A percentile compares a stretch with the other conserved stretches of the same genome.
Evolutionary conservation across 1,140 invertebrate genomes (phyloP).

Genomic region (Ladona fulva): DNA sequence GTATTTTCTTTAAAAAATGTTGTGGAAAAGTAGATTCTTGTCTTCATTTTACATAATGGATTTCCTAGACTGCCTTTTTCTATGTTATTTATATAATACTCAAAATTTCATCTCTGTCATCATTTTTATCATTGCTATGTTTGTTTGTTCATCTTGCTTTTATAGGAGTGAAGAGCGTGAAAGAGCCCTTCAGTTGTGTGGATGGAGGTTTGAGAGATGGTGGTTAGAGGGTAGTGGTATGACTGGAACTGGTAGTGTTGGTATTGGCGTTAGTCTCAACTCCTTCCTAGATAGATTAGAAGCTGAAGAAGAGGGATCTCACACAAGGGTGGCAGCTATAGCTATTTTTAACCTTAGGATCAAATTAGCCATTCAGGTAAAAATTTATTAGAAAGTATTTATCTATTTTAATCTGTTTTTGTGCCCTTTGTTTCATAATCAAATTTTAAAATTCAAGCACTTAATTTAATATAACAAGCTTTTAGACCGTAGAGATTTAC

Average conservation of each 20-base stretch:
- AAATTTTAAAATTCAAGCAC: too few relatives aligned
- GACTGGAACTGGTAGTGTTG: background rate
- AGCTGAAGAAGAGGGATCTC: conserved; percentile 39
- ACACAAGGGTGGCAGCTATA: conserved; percentile 78
- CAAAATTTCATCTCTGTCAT: too few relatives aligned
- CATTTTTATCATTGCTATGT: too few relatives aligned
- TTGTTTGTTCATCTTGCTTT: conserved; percentile 21
- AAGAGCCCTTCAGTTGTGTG: conserved; percentile 72
- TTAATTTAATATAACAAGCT: too few relatives aligned
- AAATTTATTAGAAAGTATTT: background rate
- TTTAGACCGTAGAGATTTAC: too few relatives aligned
- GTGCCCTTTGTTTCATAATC: too few relatives aligned
- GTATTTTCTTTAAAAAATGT: too few relatives aligned
- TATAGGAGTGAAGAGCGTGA: conserved; percentile 64
- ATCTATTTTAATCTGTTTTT: too few relatives aligned
- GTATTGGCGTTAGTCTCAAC: background rate
- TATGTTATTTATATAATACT: too few relatives aligned
- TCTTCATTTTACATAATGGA: too few relatives aligned
- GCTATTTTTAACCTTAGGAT: conserved; percentile 83
- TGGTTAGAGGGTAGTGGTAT: background rate
- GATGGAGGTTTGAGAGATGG: conserved; percentile 65
- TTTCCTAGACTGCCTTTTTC: too few relatives aligned
- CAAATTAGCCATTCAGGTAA: conserved; percentile 61
- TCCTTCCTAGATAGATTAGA: conserved; percentile 51
- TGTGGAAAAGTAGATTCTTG: too few relatives aligned